Base-by-base conservation (phyloP, 2,113 vertebrate species). In the Sorex fumeus region DNA sequence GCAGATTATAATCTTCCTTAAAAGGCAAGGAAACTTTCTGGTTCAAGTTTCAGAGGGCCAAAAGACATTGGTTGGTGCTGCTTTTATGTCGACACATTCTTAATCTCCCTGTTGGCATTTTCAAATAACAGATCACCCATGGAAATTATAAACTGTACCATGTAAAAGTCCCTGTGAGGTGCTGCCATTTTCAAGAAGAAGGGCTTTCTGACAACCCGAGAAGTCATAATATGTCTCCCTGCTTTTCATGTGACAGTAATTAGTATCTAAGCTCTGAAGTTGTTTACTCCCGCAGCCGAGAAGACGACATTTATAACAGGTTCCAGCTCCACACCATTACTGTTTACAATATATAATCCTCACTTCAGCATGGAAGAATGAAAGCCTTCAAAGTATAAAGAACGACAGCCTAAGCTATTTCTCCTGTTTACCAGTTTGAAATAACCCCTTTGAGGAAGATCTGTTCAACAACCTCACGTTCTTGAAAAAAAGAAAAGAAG, bases 221-320 rank as follows among this genome's bases (percentile, higher is more conserved):
- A 94, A 91, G 76, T 94, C 86, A 84, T 82, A 91, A 90, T 85
- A 94, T 88, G 90, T 80, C 82, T 95, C 86, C 67, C 71, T 95
- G 88, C 85, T 88, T 94, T 95, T 96, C 90, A 80, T 93, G 90
- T 94, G 93, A 95, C 90, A 95, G 88, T 93, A 94, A 96, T 97
- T 96, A 95, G 90, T 90, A 88, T 90, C 91, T 90, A 88, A 94
- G 77, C 78, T 94, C 96, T 88, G 85, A 94, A 93, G 85, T 13
- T 86, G 82, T 95, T 96, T 93, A 88, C 87, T 88, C 85, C 82
- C 6, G 10, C 53, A 83, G 66, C 62, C 0, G 3, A 72, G 72
- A 94, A 91, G 83, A 94, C 10, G 40, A 84, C 74, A 77, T 96
- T 93, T 95, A 62, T 95, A 95, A 94, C 88, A 95, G 76, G 57